These are phyloP conservation scores for Fundulus diaphanus DNA, from an alignment of 2,797 vertebrate genomes.

Conservation along the genomic window DNA sequence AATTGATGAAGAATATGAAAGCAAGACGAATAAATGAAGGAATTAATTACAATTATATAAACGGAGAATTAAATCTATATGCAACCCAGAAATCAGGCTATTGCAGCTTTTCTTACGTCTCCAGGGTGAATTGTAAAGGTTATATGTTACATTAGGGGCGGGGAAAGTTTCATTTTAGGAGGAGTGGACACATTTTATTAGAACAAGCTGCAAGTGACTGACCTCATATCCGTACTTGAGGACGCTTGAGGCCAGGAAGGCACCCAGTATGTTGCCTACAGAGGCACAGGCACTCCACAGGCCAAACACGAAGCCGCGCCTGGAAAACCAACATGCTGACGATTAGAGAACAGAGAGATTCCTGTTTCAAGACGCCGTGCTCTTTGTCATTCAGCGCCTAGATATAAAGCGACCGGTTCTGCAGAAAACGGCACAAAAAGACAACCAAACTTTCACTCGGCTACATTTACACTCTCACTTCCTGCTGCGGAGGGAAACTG, in stretches of 20 bases:
- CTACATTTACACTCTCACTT: slow-evolving; percentile 19
- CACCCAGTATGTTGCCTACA: slow-evolving; percentile 97
- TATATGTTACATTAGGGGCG: too few relatives aligned
- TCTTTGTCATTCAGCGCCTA: background rate
- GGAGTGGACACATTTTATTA: too few relatives aligned
- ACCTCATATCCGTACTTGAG: slow-evolving; percentile 97
- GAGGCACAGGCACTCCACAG: slow-evolving; percentile 98
- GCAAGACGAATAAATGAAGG: too few relatives aligned
- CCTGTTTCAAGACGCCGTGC: background rate
- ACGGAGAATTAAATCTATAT: too few relatives aligned
- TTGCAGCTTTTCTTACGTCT: too few relatives aligned
- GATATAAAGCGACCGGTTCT: too few relatives aligned
- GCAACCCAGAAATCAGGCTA: too few relatives aligned
- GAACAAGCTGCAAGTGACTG: background rate
- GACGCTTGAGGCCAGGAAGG: slow-evolving; percentile 93
- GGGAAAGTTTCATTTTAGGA: too few relatives aligned
- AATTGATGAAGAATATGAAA: too few relatives aligned
- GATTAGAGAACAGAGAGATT: background rate
- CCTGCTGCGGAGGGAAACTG: slow-evolving; percentile 18
- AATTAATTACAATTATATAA: too few relatives aligned
- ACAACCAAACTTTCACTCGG: background rate
- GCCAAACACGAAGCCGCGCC: slow-evolving; percentile 92
- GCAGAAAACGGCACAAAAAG: background rate
- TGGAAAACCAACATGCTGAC: slow-evolving; percentile 43
- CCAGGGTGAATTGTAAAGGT: too few relatives aligned